Evolutionary conservation across 2,797 vertebrate species (phyloP), one percentile per base, ranked within the genome.

Genomic region (Poecilia picta): DNA sequence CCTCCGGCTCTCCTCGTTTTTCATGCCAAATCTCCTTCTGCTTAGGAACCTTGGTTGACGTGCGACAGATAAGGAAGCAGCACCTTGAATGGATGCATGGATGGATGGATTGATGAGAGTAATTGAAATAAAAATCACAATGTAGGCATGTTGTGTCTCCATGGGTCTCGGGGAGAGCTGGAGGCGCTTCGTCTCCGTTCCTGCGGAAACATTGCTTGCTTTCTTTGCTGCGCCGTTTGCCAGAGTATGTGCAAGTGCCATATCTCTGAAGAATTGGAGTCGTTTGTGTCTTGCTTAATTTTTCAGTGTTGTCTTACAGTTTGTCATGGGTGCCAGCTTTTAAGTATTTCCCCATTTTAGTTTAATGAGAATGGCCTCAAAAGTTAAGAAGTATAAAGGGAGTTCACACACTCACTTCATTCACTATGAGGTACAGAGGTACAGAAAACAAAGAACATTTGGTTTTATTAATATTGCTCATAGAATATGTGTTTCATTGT

Each of bases 171-270:
- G 76, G 80, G 79, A 79, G 83, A 88, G 77, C 80, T 81, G 73
- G 76, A 78, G 81, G 78, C 62, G 75, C 72, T 88, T 91, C 73
- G 86, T 87, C 92, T 89, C 77, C 74, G 78, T 89, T 91, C 91
- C 87, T 31, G 43, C 85, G 91, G 90, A 90, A 93, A 74, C 77
- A 62, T 71, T 88, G 85, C 79, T 83, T 74, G 15, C 84, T 88
- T 87, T 93, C 81, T 91, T 91, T 85, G 64, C 70, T 87, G 72
- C 83, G 83, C 83, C 43, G 78, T 88, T 88, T 33, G 76, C 86
- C 82, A 72, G 83, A 78, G 79, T 86, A 75, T 66, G 79, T 72
- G 71, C 1, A 71, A 73, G 74, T 72, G 75, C 62, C 72, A 68
- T 43, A 72, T 83, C 80, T 83, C 75, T 43, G 53, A 85, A 81